Conservation (phyloP, 2,888 invertebrate genomes). For the Acronicta leporina region DNA sequence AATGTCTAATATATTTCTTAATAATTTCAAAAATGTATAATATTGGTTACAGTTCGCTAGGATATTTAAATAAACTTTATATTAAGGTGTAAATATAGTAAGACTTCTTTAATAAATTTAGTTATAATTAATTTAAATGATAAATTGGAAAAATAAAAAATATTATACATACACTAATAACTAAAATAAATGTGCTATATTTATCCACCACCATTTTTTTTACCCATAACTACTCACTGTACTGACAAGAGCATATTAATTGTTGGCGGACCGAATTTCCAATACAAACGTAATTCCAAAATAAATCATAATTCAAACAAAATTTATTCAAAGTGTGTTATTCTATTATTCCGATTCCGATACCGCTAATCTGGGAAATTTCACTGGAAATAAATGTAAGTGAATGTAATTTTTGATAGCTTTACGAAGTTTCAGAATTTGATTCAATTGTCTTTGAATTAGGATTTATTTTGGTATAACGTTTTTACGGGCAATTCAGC, state of each 20-base stretch:
- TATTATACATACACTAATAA: slow-evolving; percentile 6
- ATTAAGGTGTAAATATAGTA: slow-evolving; percentile 49
- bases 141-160: slow-evolving; percentile 3
- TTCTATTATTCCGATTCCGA: too few relatives aligned
- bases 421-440: too few relatives aligned
- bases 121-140: slow-evolving; percentile 33
- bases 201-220: slow-evolving; percentile 8
- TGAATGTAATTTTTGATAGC: too few relatives aligned
- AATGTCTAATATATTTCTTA: slow-evolving; percentile 63
- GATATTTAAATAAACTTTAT: slow-evolving; percentile 51
- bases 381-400: too few relatives aligned
- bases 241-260: not conserved
- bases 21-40: slow-evolving; percentile 62
- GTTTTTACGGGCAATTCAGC: too few relatives aligned
- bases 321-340: too few relatives aligned
- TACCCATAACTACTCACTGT: slow-evolving; percentile 8
- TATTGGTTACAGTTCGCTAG: slow-evolving; percentile 62
- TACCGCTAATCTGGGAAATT: too few relatives aligned
- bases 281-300: too few relatives aligned
- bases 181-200: slow-evolving; percentile 33
- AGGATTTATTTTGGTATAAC: too few relatives aligned
- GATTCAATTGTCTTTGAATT: too few relatives aligned
- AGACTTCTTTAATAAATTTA: slow-evolving; percentile 45
- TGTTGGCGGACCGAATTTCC: too few relatives aligned
- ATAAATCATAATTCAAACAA: too few relatives aligned